Base-by-base conservation (phyloP, 2,113 vertebrate species). In the Hiodon alosoides region DNA sequence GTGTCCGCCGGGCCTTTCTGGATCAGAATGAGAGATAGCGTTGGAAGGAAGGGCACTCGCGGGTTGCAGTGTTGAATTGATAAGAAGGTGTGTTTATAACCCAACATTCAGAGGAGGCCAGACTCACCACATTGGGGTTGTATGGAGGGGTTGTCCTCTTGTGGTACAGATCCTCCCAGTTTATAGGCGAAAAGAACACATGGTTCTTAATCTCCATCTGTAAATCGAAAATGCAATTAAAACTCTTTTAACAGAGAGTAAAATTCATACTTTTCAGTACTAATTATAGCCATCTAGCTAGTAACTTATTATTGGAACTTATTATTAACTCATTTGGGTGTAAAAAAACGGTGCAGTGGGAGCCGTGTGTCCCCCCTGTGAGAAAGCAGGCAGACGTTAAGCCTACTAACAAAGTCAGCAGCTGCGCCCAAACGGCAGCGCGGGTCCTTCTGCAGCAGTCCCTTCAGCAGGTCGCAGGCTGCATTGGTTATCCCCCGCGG, bases 161-260 rank as follows among this genome's bases (percentile, higher is more conserved):
- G 85, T 98, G 89, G 80, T 96, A 93, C 78, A 99, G 89, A 81
- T 99, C 97, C 2, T 99, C 97, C 97, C 97, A 99, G 89, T 96
- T 96, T 83, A 98, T 97, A 46, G 90, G 89, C 76, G 92, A 92
- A 88, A 99, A 99, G 89, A 98, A 99, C 0, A 87, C 76, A 0
- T 99, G 97, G 79, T 90, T 97, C 91, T 98, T 98, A 83, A 99
- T 94, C 87, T 99, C 97, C 59, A 97, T 84, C 97, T 99, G 81
- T 68, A 83, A 84, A 82, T 9, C 11, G 53, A n/a, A 16, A 52
- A 52, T 31, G 31, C 31, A 31, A 31, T 31, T 31, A 31, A 5
- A 10, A 14, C 46, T 14, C 3, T 46, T 54, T 48, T 57, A 47
- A 4, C 50, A 58, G 13, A 53, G 9, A 13, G 10, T 47, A 4